Evolutionary conservation across 2,797 vertebrate species (phyloP).

Genomic region (Macropodus opercularis): DNA sequence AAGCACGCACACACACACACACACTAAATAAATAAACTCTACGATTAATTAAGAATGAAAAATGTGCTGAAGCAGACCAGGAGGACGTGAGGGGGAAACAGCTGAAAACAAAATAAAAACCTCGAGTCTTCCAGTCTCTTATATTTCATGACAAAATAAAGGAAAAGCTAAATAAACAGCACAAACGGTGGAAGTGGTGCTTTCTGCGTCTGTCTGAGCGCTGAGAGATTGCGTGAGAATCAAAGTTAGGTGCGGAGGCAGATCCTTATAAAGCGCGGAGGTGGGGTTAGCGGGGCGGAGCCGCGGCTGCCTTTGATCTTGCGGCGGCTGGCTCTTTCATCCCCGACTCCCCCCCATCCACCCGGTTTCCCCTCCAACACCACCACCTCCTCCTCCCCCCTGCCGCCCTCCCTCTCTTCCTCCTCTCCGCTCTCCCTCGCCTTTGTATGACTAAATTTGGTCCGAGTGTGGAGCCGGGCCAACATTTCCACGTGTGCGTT

Average conservation of each 20-base stretch:
- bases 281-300: slow-evolving; percentile 85
- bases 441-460: slow-evolving; percentile 99
- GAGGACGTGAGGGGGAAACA: neutral
- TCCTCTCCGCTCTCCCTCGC: slow-evolving; percentile 78
- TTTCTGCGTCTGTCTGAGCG: slow-evolving; percentile 53
- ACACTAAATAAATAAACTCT: neutral
- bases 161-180: slow-evolving; percentile 20
- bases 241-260: slow-evolving; percentile 76
- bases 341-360: slow-evolving; percentile 69
- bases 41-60: neutral
- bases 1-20: no score
- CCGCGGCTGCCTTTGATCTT: slow-evolving; percentile 94
- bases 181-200: slow-evolving; percentile 39
- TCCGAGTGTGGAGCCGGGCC: slow-evolving; percentile 91
- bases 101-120: neutral
- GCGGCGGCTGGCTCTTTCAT: slow-evolving; percentile 92
- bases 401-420: slow-evolving; percentile 70
- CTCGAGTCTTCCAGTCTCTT: neutral
- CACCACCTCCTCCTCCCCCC: slow-evolving; percentile 63
- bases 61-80: neutral
- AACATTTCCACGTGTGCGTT: slow-evolving; percentile 97
- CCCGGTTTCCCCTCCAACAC: slow-evolving; percentile 72
- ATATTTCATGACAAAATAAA: slow-evolving; percentile 38
- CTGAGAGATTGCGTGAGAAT: slow-evolving; percentile 82
- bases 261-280: slow-evolving; percentile 87